Percentiles rank a stretch among this genome's conserved stretches.
These are phyloP conservation scores for Elysia chlorotica DNA, from an alignment of 1,140 invertebrate species.

Conservation along the genomic window DNA sequence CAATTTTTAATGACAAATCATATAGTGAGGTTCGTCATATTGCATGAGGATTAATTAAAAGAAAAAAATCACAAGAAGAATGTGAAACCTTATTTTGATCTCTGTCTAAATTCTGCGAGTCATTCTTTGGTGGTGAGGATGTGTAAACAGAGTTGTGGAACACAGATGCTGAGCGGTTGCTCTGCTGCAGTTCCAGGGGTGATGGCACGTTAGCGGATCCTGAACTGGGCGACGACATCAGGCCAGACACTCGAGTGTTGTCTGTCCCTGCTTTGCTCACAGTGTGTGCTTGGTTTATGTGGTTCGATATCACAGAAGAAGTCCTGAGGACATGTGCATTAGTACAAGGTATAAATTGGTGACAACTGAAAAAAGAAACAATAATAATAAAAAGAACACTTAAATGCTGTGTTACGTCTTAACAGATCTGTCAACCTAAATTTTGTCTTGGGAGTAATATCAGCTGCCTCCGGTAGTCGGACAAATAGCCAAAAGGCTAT, in stretches of 20 bases:
- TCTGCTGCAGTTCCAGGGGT: constrained; percentile 36
- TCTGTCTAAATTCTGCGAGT: constrained; percentile 23
- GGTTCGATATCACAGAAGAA: constrained; percentile 37
- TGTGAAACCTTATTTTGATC: constrained; percentile 29
- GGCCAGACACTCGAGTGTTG: constrained; percentile 37
- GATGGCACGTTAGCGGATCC: constrained; percentile 27
- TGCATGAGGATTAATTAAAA: too few relatives aligned
- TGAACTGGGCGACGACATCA: constrained; percentile 39
- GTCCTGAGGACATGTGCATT: not conserved
- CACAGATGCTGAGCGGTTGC: constrained; percentile 37
- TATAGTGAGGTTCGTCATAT: too few relatives aligned
- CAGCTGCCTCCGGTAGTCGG: too few relatives aligned
- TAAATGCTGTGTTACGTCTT: too few relatives aligned
- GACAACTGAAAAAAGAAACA: not conserved
- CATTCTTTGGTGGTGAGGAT: constrained; percentile 50
- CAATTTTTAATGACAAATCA: too few relatives aligned
- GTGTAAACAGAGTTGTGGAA: constrained; percentile 50
- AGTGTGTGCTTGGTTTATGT: constrained; percentile 29
- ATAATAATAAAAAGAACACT: too few relatives aligned
- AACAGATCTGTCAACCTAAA: too few relatives aligned
- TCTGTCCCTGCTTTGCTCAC: constrained; percentile 29
- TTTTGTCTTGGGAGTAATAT: too few relatives aligned
- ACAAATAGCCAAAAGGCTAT: too few relatives aligned
- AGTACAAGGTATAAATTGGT: not conserved
- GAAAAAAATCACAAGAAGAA: too few relatives aligned